Conservation (phyloP, 1,140 invertebrate genomes). For the Aphis craccivora region DNA sequence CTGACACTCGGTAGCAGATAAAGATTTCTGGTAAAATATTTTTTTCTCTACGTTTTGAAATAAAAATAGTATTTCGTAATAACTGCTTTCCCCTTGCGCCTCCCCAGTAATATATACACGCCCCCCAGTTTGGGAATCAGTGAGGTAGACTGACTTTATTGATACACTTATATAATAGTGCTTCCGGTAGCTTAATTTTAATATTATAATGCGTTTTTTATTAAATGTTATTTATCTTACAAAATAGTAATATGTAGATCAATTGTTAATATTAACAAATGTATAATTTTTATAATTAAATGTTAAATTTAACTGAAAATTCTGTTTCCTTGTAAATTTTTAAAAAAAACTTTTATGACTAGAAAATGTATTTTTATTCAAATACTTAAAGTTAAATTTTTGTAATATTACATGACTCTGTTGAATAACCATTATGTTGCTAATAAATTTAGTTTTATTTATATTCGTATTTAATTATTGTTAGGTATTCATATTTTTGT, state of each 20-base stretch:
- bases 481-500: neutral
- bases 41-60: too few species aligned
- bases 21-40: too few species aligned
- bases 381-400: neutral
- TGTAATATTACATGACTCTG: neutral
- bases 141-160: neutral
- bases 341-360: neutral
- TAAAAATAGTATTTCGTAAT: too few species aligned
- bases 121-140: too few species aligned
- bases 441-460: neutral
- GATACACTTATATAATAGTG: neutral
- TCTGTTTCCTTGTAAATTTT: neutral
- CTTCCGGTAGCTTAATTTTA: neutral
- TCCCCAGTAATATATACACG: too few species aligned
- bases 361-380: neutral
- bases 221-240: neutral
- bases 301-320: neutral
- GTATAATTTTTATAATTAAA: neutral
- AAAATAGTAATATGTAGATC: neutral
- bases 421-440: neutral
- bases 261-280: neutral
- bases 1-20: too few species aligned
- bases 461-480: neutral
- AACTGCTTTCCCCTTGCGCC: too few species aligned
- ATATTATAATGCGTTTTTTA: neutral